Evolutionary conservation across 2,797 vertebrate genomes (phyloP), one percentile per base, ranked within the genome.

Genomic region (Lepus oiostolus): DNA sequence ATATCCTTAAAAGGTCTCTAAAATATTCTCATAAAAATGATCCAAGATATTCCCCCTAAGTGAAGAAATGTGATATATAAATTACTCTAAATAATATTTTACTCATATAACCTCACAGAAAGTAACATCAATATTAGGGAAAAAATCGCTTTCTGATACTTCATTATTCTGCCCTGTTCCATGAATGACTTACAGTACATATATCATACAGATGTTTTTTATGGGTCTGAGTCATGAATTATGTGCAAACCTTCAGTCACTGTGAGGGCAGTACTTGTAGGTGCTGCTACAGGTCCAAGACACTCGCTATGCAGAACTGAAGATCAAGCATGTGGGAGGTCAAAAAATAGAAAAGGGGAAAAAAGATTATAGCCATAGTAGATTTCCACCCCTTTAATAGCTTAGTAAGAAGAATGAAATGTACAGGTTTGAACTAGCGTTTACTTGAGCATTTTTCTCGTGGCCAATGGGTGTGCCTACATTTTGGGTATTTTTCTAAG

Each of bases 1-100:
- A 80, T 32, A 96, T 90, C 97, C 93, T 96, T 98, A 95, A 82
- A 98, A 98, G 93, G 92, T 97, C 96, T 97, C 52, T 35, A 94
- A 98, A 96, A 97, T 90, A 94, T 90, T 97, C 94, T 47, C 90
- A 71, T 94, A 96, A 98, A 98, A 98, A 98, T 91, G 95, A 96
- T 96, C 96, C 96, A 50, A 92, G 63, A 74, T 88, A 87, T 76
- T 91, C 92, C 32, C 47, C 58, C 65, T 72, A 85, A 77, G 50
- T 88, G 42, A 95, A 16, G 8, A 47, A 82, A 88, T 82, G 17
- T 77, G 50, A 87, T 58, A 87, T 58, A 91, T 70, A 93, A 96
- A 76, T 24, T 65, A 88, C 35, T 88, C 65, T 62, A 93, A 90
- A 90, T 24, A 85, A 88, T 65, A 96, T 28, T 85, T 90, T 90